phyloP scores from a whole-genome alignment of 2,113 vertebrate species.

The Polypterus senegalus region DNA sequence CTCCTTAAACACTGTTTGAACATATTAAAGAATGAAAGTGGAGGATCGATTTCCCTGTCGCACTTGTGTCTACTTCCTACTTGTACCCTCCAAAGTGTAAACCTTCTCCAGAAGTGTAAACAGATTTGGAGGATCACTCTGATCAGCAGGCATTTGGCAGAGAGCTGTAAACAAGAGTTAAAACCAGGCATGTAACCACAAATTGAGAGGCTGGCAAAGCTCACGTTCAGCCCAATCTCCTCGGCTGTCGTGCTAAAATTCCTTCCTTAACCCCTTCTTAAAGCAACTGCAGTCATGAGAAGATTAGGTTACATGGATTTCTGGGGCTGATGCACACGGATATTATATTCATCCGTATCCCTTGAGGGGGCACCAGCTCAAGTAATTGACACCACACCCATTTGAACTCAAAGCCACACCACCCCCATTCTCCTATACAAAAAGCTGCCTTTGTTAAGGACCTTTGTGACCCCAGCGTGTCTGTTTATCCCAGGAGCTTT shows the following conservation, averaged over 20 bases:
- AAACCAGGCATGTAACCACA: neutral
- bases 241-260: neutral
- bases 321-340: neutral
- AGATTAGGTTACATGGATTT: conserved; percentile 5
- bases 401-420: neutral
- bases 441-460: conserved; percentile 5
- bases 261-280: neutral
- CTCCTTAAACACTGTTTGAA: too few species aligned
- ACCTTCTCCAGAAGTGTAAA: neutral
- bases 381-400: conserved; percentile 8
- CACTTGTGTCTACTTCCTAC: neutral
- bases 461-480: conserved; percentile 9
- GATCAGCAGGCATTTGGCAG: neutral
- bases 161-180: neutral
- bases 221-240: neutral
- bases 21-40: too few species aligned
- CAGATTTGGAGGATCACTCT: neutral
- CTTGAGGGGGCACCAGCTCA: conserved; percentile 4
- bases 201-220: neutral
- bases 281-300: neutral
- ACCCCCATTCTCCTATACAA: conserved; percentile 2
- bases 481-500: neutral
- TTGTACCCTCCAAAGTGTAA: neutral
- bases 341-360: conserved; percentile 8
- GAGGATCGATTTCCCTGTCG: neutral